Base-by-base conservation (phyloP, 2,888 invertebrate genomes). In the Cremastobaeus sp. region DNA sequence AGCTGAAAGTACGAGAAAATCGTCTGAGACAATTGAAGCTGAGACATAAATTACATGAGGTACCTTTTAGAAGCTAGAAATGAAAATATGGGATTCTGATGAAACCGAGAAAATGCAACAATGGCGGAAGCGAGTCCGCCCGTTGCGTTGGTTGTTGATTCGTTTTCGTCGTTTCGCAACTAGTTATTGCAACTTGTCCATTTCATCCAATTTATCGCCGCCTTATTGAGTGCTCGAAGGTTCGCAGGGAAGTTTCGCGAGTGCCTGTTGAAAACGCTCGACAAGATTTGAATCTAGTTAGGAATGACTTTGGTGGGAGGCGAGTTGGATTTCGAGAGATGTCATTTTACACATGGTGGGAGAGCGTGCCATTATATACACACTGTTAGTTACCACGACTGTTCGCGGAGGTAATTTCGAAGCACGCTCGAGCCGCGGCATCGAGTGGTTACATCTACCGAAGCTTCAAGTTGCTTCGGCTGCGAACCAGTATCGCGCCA, bases 361-460 rank as follows among this genome's bases (percentile, higher is more conserved):
- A 79, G 77, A 77, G 78, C 79, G 78, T 77, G 78, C 79, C 79
- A 81, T 82, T 82, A 82, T 80, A 81, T 79, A 82, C 79, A 80
- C 82, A 83, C 81, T 79, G 81, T 79, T 82, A 80, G 39, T 39
- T 39, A 17, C 14, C 39, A 8, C 4, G 39, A 5, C 9, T 9
- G 14, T 4, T 72, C 69, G 47, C 66, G 77, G 48, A 76, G 60
- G 79, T 77, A 82, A 79, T 83, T 82, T 80, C 78, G 74, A 77
- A 76, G 79, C 81, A 77, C 59, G 59, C 62, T 54, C 48, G 55
- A 55, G 48, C 47, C 62, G 68, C 28, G 59, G 55, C 60, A 71
- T 71, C 66, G 76, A 76, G 73, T 71, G 78, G 82, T 81, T 81
- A 81, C 82, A 82, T 80, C 79, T 77, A 77, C 79, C 72, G 76